These are phyloP conservation scores for Malthinus seriepunctatus DNA, from an alignment of 2,888 invertebrate species.

Conservation along the genomic window DNA sequence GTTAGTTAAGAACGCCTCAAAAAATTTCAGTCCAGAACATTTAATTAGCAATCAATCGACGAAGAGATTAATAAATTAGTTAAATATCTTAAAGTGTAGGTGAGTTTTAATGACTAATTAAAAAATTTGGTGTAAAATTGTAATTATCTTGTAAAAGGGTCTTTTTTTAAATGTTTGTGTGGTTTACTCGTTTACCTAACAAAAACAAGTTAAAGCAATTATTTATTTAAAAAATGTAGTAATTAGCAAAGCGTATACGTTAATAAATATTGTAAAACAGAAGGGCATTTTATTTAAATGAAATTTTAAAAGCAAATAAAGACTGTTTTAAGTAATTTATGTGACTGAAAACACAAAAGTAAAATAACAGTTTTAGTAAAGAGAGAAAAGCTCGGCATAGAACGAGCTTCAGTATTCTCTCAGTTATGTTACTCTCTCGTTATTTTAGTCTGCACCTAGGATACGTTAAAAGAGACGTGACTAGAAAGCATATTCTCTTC, in stretches of 20 bases:
- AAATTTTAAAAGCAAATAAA: conserved; percentile 35
- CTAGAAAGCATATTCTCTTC: conserved; percentile 20
- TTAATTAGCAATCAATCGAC: no score
- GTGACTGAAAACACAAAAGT: conserved; percentile 25
- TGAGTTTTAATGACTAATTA: no score
- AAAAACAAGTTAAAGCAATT: neutral
- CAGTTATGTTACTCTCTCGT: conserved; percentile 35
- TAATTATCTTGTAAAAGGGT: no score
- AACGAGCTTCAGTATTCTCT: conserved; percentile 11
- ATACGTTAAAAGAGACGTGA: conserved; percentile 25
- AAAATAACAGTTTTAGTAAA: conserved; percentile 14
- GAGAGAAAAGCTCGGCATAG: neutral
- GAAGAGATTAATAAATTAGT: no score
- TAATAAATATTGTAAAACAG: conserved; percentile 16
- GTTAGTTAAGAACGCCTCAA: no score
- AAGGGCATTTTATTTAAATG: conserved; percentile 27
- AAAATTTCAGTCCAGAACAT: no score
- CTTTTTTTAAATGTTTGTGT: no score
- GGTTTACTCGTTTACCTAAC: no score
- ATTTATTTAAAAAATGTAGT: conserved; percentile 5
- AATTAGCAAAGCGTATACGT: conserved; percentile 10
- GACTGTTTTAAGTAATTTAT: conserved; percentile 35
- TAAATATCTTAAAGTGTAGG: no score
- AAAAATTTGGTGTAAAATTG: no score
- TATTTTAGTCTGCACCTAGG: conserved; percentile 35